Evolutionary conservation across 2,888 invertebrate species (phyloP), one percentile per base, ranked within the genome.

Genomic region (Cybosia mesomella): DNA sequence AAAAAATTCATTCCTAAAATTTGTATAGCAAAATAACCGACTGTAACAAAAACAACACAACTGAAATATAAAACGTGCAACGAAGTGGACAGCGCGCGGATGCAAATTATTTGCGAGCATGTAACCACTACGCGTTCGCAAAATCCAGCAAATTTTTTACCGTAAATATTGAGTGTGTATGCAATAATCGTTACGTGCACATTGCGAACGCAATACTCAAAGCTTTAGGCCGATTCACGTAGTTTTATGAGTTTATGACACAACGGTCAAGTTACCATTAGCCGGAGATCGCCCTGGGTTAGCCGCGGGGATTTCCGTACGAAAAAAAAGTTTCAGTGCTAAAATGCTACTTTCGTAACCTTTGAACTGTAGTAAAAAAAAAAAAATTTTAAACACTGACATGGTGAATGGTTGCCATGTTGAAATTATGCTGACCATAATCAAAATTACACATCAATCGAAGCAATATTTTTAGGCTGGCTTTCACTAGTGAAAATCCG

Each of bases 71-170:
- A 75, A 71, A 55, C 57, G 64, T 43, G 59, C 60, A 70, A 24
- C 49, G 64, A 18, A 66, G 53, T 59, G 66, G 22, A 64, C 58
- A 63, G 66, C 65, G 72, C 71, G 55, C 81, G 75, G 76, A 77
- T 82, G 82, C 76, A 77, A 82, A 82, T 82, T 82, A 82, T 75
- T 72, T 69, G 72, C 68, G 70, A 58, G 54, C 62, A 32, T 58
- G 62, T 55, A n/a, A 58, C 64, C 64, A 69, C 65, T n/a, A 59
- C 66, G 34, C 59, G 53, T 58, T 43, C 62, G 65, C 62, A 63
- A 66, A 69, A 66, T 63, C 69, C 55, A 70, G 58, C 63, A 66
- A 70, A 66, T 62, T 34, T 60, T 68, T 54, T 21, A 65, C 58
- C 58, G 65, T 65, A 65, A 62, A 66, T 69, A 69, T 69, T 69